Percentiles rank a stretch among this genome's conserved stretches.
Evolutionary conservation across 2,113 vertebrate genomes (phyloP).

Genomic region (Eolophus roseicapilla): DNA sequence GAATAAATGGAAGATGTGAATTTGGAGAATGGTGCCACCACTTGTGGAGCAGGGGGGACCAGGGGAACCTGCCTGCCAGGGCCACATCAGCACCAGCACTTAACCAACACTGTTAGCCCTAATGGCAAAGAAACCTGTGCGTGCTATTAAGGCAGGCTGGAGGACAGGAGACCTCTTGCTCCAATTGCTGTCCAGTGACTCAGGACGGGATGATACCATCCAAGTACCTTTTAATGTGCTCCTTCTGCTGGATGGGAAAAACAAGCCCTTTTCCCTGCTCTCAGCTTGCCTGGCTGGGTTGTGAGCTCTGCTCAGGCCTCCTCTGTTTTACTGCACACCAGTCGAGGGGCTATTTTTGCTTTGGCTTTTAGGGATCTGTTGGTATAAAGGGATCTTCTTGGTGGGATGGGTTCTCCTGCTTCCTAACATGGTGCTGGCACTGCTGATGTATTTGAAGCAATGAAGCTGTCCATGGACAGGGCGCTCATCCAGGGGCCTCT

Average conservation of each 20-base stretch:
- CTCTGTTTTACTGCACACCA: not conserved
- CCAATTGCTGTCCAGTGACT: not conserved
- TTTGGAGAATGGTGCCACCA: constrained; percentile 3
- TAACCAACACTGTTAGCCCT: not conserved
- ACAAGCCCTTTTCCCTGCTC: not conserved
- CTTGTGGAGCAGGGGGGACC: not conserved
- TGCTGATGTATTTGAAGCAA: not conserved
- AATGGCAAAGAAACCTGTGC: not conserved
- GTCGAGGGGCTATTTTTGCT: not conserved
- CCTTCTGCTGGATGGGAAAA: not conserved
- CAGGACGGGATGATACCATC: not conserved
- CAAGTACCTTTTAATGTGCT: not conserved
- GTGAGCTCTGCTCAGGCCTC: not conserved
- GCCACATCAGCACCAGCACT: not conserved
- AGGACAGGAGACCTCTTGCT: not conserved
- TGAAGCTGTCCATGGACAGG: not conserved
- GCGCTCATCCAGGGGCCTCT: not conserved
- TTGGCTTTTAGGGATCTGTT: not conserved
- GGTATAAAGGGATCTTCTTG: not conserved
- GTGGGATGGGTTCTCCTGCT: not conserved
- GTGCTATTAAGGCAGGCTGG: not conserved
- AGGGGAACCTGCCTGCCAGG: not conserved
- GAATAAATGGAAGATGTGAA: not conserved
- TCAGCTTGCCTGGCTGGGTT: too few species aligned
- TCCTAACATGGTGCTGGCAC: not conserved